Percentiles rank a stretch among this genome's conserved stretches.
Conservation (phyloP, 2,113 vertebrate genomes). For the Pimephales promelas region DNA sequence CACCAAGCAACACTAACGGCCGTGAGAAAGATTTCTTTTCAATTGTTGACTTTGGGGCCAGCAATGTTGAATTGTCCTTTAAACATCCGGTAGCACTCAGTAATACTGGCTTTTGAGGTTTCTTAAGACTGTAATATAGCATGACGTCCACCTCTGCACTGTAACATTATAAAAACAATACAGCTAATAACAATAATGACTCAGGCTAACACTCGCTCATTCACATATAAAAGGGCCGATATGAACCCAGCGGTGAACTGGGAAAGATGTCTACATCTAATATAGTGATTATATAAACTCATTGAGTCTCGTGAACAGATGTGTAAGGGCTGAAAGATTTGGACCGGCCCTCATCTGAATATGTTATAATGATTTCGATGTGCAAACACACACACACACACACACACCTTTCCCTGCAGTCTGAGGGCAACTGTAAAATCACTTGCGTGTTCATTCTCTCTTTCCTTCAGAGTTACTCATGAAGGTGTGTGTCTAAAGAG, state of each 20-base stretch:
- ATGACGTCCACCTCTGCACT: not conserved
- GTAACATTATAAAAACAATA: not conserved
- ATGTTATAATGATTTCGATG: not conserved
- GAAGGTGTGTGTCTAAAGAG: not conserved
- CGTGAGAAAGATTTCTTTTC: conserved; percentile 40
- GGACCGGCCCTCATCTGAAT: not conserved
- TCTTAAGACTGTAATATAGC: not conserved
- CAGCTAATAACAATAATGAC: not conserved
- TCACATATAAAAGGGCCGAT: not conserved
- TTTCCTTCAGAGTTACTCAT: not conserved
- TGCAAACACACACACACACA: not conserved
- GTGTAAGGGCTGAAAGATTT: not conserved
- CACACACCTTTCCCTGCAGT: not conserved
- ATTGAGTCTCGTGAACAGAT: not conserved
- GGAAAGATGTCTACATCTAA: conserved; percentile 6
- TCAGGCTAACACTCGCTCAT: not conserved
- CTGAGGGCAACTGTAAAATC: not conserved
- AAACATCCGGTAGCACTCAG: conserved; percentile 49
- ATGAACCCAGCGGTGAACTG: not conserved
- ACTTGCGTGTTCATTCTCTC: not conserved
- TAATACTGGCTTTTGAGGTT: not conserved
- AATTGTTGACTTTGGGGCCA: conserved; percentile 35
- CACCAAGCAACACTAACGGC: not conserved
- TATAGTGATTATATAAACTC: conserved; percentile 21
- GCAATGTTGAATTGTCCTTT: not conserved